Evolutionary conservation across 2,797 vertebrate species (phyloP).

Genomic region (Gallinago nigripennis): DNA sequence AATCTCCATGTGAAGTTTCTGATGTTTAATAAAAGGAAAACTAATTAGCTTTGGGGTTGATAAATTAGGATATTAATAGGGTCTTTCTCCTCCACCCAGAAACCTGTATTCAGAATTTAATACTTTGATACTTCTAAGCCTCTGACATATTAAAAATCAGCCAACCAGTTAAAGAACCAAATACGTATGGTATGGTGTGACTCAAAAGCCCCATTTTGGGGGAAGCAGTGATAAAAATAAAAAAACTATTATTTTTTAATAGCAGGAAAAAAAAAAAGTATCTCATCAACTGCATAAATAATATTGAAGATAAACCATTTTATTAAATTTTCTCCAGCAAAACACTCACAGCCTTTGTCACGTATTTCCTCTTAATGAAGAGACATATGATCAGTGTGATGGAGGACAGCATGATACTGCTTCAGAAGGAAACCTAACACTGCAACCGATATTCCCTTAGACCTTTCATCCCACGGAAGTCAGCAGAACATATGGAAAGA

Average conservation of each 20-base stretch:
- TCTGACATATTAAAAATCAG: neutral
- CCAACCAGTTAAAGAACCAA: neutral
- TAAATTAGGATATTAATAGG: neutral
- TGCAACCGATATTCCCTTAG: neutral
- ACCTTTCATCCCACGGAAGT: neutral
- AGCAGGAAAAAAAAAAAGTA: neutral
- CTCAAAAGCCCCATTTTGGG: neutral
- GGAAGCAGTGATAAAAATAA: neutral
- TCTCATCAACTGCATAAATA: neutral
- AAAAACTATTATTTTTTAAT: neutral
- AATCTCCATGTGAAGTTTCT: neutral
- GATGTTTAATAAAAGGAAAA: neutral
- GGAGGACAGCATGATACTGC: neutral
- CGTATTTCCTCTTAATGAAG: neutral
- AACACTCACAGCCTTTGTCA: neutral
- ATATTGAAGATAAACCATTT: neutral
- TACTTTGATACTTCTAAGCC: neutral
- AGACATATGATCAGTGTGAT: neutral
- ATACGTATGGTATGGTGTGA: accelerated
- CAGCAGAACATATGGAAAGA: neutral
- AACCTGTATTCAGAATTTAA: neutral
- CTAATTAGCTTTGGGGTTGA: neutral
- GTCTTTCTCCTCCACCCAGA: neutral
- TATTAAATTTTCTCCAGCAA: neutral
- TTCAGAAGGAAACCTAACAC: neutral